A percentile compares a stretch with the other conserved stretches of the same genome.
Conservation (phyloP, 2,888 invertebrate genomes). For the Nephrocerus scutellatus region DNA sequence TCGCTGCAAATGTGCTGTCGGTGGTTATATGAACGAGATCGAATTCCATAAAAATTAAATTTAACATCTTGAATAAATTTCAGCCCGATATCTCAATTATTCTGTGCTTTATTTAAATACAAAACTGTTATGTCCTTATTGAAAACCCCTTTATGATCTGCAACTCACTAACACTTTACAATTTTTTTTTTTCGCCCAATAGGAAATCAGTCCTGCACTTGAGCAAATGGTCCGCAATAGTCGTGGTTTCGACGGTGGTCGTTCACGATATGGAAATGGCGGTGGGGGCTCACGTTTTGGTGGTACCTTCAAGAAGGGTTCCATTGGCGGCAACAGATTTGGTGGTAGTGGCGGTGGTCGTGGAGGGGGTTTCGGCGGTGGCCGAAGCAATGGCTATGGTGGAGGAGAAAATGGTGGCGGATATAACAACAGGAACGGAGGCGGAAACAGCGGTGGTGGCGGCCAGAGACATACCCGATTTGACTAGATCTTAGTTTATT, state of each 20-base stretch:
- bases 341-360: conserved; percentile 37
- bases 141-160: too few relatives aligned
- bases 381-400: conserved; percentile 29
- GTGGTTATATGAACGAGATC: too few relatives aligned
- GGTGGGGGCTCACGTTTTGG: conserved; percentile 39
- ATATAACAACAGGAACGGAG: conserved; percentile 21
- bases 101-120: too few relatives aligned
- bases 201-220: conserved; percentile 79
- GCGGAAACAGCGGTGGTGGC: conserved; percentile 18
- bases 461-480: conserved; percentile 37
- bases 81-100: too few relatives aligned
- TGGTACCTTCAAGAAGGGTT: conserved; percentile 31
- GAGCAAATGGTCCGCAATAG: conserved; percentile 66
- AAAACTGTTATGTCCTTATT: too few relatives aligned
- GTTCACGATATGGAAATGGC: conserved; percentile 50
- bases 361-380: conserved; percentile 28
- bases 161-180: too few relatives aligned
- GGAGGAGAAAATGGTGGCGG: conserved; percentile 31
- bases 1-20: too few relatives aligned
- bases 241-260: conserved; percentile 56
- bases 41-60: too few relatives aligned
- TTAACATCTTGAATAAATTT: too few relatives aligned
- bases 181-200: conserved; percentile 32
- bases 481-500: conserved; percentile 28
- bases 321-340: conserved; percentile 33